Evolutionary conservation across 2,113 vertebrate genomes (phyloP).

Genomic region (Laticauda laticaudata): DNA sequence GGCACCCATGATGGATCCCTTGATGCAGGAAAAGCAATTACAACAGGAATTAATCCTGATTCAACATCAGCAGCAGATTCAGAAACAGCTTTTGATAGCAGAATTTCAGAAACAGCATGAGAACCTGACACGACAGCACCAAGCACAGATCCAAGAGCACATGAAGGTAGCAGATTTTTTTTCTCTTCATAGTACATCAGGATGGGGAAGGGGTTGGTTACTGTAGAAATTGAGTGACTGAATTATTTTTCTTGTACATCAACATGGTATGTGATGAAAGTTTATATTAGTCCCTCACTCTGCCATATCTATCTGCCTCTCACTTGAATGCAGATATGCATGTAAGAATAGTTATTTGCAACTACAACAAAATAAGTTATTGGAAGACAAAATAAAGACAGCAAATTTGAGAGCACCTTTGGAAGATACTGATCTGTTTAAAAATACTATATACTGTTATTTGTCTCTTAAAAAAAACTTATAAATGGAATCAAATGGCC

Average conservation of each 20-base stretch:
- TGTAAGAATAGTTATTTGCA: background rate
- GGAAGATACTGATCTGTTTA: background rate
- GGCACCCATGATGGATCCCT: constrained; percentile 87
- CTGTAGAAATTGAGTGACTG: background rate
- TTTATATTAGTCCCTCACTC: background rate
- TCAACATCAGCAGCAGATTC: constrained; percentile 98
- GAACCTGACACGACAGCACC: constrained; percentile 94
- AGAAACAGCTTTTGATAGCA: constrained; percentile 95
- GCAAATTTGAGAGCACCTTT: background rate
- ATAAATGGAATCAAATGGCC: constrained; percentile 17
- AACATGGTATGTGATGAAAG: background rate
- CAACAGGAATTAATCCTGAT: constrained; percentile 95
- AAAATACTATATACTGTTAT: background rate
- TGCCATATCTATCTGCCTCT: background rate
- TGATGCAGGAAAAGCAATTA: constrained; percentile 89
- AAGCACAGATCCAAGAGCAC: constrained; percentile 97
- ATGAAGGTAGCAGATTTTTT: constrained; percentile 88
- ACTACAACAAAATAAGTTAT: background rate
- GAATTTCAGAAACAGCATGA: constrained; percentile 99
- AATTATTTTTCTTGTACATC: constrained; percentile 24
- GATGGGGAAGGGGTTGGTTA: background rate
- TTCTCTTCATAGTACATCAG: constrained; percentile 37
- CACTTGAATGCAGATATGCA: constrained; percentile 14
- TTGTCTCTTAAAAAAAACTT: background rate
- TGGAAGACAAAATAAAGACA: background rate